Conservation (phyloP, 2,797 vertebrate genomes). For the Cyclura pinguis region DNA sequence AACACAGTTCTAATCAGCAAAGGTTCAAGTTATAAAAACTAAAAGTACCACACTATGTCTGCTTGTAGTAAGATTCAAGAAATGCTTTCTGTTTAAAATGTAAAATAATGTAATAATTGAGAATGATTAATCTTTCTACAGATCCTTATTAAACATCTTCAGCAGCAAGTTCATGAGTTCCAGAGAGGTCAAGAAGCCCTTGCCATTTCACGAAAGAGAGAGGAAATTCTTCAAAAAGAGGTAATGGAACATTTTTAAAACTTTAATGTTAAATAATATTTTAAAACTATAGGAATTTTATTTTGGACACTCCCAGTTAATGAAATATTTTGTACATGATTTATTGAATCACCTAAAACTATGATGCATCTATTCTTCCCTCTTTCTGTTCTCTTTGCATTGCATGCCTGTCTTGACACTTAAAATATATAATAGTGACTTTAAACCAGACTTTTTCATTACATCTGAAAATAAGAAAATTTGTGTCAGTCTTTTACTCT, state of each 20-base stretch:
- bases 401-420: background rate
- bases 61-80: background rate
- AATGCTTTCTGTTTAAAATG: conserved; percentile 9
- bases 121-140: conserved; percentile 67
- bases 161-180: conserved; percentile 85
- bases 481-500: background rate
- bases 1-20: background rate
- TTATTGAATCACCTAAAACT: background rate
- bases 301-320: background rate
- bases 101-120: conserved; percentile 31
- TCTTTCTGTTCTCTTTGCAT: background rate
- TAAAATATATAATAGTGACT: background rate
- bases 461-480: background rate
- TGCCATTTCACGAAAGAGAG: conserved; percentile 83
- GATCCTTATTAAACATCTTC: conserved; percentile 87
- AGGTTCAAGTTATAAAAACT: rapidly evolving
- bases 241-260: conserved; percentile 73
- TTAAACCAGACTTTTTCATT: background rate
- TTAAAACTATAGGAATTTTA: background rate
- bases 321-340: background rate
- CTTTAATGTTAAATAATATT: background rate
- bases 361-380: background rate
- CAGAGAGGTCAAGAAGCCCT: conserved; percentile 85
- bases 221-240: conserved; percentile 90
- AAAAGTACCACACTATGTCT: background rate